phyloP scores from a whole-genome alignment of 1,140 invertebrate genomes.

The Ips typographus region DNA sequence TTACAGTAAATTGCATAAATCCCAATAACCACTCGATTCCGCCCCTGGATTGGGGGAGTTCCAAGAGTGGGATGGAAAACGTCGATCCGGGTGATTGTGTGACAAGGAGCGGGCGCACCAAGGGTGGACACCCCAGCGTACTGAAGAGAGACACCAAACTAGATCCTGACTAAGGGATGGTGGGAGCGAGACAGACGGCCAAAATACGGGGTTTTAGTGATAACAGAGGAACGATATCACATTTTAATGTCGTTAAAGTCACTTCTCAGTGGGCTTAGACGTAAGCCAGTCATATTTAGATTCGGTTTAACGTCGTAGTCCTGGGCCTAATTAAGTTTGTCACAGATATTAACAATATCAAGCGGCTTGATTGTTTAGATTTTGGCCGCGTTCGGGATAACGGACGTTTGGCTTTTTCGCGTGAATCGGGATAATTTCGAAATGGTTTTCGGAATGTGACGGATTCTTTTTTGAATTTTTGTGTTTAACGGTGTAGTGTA shows the following conservation, averaged over 20 bases:
- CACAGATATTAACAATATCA: conserved; percentile 55
- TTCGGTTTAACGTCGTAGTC: conserved; percentile 49
- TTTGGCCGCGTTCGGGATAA: conserved; percentile 13
- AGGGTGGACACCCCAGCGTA: neutral
- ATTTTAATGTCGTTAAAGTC: conserved; percentile 54
- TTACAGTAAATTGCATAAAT: conserved; percentile 30
- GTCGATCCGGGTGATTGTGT: neutral
- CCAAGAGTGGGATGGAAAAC: conserved; percentile 8
- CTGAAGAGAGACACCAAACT: conserved; percentile 2
- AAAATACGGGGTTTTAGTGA: conserved; percentile 37
- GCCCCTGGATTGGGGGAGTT: conserved; percentile 20
- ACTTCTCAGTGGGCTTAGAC: conserved; percentile 53
- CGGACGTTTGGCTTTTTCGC: conserved; percentile 11
- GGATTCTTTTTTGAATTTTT: too few species aligned
- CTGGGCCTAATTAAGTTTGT: conserved; percentile 54
- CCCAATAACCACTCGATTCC: conserved; percentile 25
- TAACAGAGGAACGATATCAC: conserved; percentile 47
- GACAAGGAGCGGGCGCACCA: neutral
- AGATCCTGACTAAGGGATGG: neutral
- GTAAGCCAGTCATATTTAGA: conserved; percentile 53
- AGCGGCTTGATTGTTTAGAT: conserved; percentile 48
- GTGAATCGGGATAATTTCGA: neutral
- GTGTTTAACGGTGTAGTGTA: too few species aligned
- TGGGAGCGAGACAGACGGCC: conserved; percentile 10
- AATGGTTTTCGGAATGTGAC: too few species aligned